Evolutionary conservation across 2,888 invertebrate genomes (phyloP), one percentile per base, ranked within the genome.

Genomic region (Eumerus sabulonum): DNA sequence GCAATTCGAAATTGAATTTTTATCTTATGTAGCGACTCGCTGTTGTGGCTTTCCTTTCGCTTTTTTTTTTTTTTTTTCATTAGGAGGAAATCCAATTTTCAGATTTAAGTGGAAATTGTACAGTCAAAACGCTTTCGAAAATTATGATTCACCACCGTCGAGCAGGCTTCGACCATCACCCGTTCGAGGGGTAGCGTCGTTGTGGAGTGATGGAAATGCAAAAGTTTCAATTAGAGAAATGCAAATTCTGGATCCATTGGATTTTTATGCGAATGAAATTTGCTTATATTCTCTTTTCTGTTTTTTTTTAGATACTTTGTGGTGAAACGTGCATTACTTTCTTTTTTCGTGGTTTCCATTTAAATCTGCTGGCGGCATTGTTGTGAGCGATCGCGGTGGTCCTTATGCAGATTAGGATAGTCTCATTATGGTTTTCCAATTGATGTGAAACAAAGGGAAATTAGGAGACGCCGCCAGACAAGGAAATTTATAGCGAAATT

Each of bases 211-310:
- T 56, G 12, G 63, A 11, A 50, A 48, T 40, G 62, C 60, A 60
- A 63, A 57, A 67, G 72, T 73, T 72, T 77, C 77, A 77, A 77
- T 77, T 77, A 77, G 51, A 63, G 62, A 77, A 77, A 77, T 77
- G 77, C 67, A 77, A 73, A 77, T 77, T 72, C 76, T 62, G 67
- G 62, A 62, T 62, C 62, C 47, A 77, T 40, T 40, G 40, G n/a
- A 40, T 40, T 40, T 72, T 72, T 72, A 70, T 62, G 47, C 47
- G 62, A 62, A 70, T 53, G 54, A 48, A 16, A n/a, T n/a, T n/a
- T n/a, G n/a, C n/a, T n/a, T n/a, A n/a, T n/a, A n/a, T n/a, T n/a
- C n/a, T n/a, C n/a, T 47, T 59, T 48, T 60, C 35, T 45, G 54
- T 48, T 60, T 53, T 16, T 27, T 42, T 14, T 44, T 54, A 27